A percentile compares a stretch with the other conserved stretches of the same genome.
phyloP scores from a whole-genome alignment of 2,888 invertebrate species.

The Ochlodes sylvanus region DNA sequence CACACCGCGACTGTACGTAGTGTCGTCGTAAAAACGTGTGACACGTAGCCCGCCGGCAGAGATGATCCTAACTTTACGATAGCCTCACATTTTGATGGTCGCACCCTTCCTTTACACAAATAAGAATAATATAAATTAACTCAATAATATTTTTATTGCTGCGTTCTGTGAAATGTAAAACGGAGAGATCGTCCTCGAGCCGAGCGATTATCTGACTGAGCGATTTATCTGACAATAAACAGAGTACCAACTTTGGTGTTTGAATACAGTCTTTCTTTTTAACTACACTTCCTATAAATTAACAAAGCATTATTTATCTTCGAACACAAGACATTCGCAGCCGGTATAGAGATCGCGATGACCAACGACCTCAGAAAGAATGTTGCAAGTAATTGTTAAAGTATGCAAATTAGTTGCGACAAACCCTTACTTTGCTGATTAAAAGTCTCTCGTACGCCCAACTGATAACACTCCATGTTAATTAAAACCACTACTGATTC shows the following conservation, averaged over 20 bases:
- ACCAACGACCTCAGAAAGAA: conserved; percentile 61
- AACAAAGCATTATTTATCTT: conserved; percentile 30
- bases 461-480: conserved; percentile 64
- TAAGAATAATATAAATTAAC: conserved; percentile 18
- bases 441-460: conserved; percentile 57
- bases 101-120: conserved; percentile 16
- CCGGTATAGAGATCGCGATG: conserved; percentile 49
- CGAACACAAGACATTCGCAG: conserved; percentile 32
- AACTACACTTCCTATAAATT: conserved; percentile 5
- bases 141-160: too few relatives aligned
- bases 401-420: conserved; percentile 69
- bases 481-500: conserved; percentile 55
- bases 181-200: background rate
- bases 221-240: too few relatives aligned
- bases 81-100: conserved; percentile 28
- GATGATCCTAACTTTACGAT: conserved; percentile 54
- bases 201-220: too few relatives aligned
- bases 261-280: background rate
- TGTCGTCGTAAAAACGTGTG: conserved; percentile 61
- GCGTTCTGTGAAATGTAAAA: too few relatives aligned
- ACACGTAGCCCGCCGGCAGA: conserved; percentile 55
- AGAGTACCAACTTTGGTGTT: too few relatives aligned
- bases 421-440: conserved; percentile 48
- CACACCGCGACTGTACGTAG: conserved; percentile 17
- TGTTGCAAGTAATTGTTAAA: conserved; percentile 75